Percentiles rank a stretch among this genome's conserved stretches.
Evolutionary conservation across 2,797 vertebrate species (phyloP).

Genomic region (Acipenser oxyrinchus): DNA sequence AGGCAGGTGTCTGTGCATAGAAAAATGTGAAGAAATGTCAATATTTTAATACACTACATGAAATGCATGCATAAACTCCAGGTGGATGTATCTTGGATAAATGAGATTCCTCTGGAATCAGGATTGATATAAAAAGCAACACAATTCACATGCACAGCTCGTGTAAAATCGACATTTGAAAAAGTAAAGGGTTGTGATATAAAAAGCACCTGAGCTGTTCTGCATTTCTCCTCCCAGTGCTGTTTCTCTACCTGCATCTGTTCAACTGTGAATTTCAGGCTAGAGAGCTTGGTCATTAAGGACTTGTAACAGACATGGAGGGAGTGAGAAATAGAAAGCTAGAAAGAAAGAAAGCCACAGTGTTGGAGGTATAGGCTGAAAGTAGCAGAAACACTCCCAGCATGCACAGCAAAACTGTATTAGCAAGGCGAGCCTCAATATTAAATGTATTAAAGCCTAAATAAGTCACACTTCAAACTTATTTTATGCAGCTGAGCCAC

Average conservation of each 20-base stretch:
- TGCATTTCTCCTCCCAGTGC: constrained; percentile 60
- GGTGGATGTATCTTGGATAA: background rate
- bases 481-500: no score
- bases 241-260: constrained; percentile 66
- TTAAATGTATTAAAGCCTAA: no score
- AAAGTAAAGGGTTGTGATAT: constrained; percentile 9
- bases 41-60: no score
- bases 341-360: constrained; percentile 31
- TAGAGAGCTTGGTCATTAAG: constrained; percentile 59
- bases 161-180: no score
- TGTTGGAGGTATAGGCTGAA: constrained; percentile 1
- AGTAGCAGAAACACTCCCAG: background rate
- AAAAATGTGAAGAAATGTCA: no score
- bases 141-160: background rate
- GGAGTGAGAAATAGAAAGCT: constrained; percentile 60
- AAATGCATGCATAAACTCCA: no score
- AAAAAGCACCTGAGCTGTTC: constrained; percentile 49
- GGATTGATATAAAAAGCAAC: background rate
- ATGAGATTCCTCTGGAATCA: background rate
- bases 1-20: no score
- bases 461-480: no score
- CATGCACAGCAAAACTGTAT: no score
- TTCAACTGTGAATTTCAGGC: constrained; percentile 62
- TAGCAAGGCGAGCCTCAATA: no score
- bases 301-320: constrained; percentile 59